Base-by-base conservation (phyloP, 2,888 invertebrate species). In the Euclidia mi region DNA sequence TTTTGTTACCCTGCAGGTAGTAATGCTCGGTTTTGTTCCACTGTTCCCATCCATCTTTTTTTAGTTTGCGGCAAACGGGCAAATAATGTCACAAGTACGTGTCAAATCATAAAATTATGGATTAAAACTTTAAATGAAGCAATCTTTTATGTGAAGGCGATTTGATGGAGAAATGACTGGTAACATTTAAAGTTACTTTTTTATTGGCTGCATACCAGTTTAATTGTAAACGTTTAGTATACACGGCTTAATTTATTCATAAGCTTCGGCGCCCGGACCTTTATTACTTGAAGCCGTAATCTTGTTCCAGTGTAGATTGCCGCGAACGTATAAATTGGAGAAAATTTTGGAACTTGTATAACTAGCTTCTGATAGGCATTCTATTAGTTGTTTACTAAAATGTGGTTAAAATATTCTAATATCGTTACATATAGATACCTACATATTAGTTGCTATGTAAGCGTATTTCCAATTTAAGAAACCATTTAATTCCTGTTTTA, bases 1-100 rank as follows among this genome's bases (percentile, higher is more conserved):
- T 66, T 70, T 67, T 52, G 35, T 67, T 17, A 25, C 43, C 28
- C 38, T 20, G 12, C 71, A 75, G 71, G 63, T 58, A 70, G 11
- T 10, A 12, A n/a, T n/a, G n/a, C n/a, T n/a, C 7, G 10, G 56
- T 49, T 38, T n/a, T 43, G 61, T 41, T 6, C 20, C 7, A 51
- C 40, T 15, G 42, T 4, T 14, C 11, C 37, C 17, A 14, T 2
- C 17, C 17, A 17, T 38, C 28, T 17, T 3, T 10, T 20, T 32
- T 11, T 32, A 3, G 11, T 1, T 6, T 9, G 2, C 29, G 3
- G 2, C 1, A 3, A 6, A 29, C 7, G 29, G 14, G 12, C 4
- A 31, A 41, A 28, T 31, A 35, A 40, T 0, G 2, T 15, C 14
- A 17, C 32, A 47, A 4, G 15, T 15, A 73, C 49, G 58, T 61